Conservation (phyloP, 2,888 invertebrate genomes). For the Synergus gifuensis region DNA sequence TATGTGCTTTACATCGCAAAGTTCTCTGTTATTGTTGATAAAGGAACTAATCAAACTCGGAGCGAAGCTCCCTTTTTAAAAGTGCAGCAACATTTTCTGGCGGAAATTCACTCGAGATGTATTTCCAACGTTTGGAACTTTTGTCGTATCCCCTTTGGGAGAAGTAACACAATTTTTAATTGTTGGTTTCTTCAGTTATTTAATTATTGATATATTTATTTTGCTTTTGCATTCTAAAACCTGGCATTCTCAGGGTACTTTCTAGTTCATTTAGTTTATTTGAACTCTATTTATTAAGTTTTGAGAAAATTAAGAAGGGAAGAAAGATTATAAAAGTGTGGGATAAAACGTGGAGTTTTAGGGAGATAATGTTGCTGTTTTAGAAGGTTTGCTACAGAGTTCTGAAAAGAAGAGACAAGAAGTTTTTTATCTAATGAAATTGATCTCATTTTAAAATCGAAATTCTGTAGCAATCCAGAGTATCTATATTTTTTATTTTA, state of each 20-base stretch:
- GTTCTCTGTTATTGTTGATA: background rate
- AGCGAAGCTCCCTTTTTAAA: background rate
- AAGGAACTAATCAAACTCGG: background rate
- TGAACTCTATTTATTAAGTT: background rate
- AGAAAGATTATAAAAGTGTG: background rate
- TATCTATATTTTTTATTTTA: background rate
- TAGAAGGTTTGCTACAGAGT: no score
- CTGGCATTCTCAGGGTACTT: background rate
- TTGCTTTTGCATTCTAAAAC: background rate
- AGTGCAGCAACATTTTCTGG: background rate
- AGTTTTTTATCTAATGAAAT: no score
- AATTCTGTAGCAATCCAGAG: no score
- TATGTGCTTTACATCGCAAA: background rate
- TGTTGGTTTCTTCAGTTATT: background rate
- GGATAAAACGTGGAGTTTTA: no score
- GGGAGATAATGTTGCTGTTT: no score
- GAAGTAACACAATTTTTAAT: background rate
- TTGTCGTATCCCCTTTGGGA: background rate
- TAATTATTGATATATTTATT: background rate
- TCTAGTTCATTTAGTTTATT: background rate
- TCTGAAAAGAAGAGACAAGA: no score
- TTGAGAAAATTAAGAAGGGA: background rate
- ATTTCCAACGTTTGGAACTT: conserved; percentile 2
- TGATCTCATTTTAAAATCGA: no score
- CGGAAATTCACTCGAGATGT: background rate